phyloP scores from a whole-genome alignment of 2,888 invertebrate genomes.

The Galerucella pusilla region DNA sequence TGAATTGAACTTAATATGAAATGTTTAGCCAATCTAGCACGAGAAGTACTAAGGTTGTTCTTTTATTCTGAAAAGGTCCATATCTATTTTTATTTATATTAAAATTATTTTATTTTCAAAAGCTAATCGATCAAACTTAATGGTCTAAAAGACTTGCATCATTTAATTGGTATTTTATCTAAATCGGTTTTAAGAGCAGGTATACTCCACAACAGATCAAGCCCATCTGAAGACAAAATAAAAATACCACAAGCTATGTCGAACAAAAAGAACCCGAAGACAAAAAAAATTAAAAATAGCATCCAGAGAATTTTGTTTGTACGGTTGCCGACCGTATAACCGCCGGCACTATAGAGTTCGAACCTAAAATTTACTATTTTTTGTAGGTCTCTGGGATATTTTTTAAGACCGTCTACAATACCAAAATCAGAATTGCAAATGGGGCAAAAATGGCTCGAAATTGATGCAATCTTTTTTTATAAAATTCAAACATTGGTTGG shows the following conservation, averaged over 20 bases:
- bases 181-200: conserved; percentile 27
- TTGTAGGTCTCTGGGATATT: conserved; percentile 41
- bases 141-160: neutral
- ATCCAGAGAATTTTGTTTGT: conserved; percentile 40
- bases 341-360: conserved; percentile 22
- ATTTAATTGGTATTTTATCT: conserved; percentile 12
- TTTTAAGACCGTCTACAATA: conserved; percentile 39
- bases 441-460: conserved; percentile 40
- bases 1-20: too few relatives aligned
- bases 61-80: too few relatives aligned
- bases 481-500: conserved; percentile 1
- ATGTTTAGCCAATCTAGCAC: too few relatives aligned
- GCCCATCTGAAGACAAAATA: conserved; percentile 27
- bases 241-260: conserved; percentile 38
- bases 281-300: conserved; percentile 26
- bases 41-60: too few relatives aligned
- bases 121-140: neutral
- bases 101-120: neutral
- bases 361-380: conserved; percentile 42
- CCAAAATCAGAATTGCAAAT: conserved; percentile 48
- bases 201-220: conserved; percentile 18
- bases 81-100: too few relatives aligned
- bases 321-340: conserved; percentile 25
- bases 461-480: conserved; percentile 41
- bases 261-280: conserved; percentile 35